These are phyloP conservation scores for Scotopteryx bipunctaria DNA, from an alignment of 2,888 invertebrate species.

Conservation along the genomic window DNA sequence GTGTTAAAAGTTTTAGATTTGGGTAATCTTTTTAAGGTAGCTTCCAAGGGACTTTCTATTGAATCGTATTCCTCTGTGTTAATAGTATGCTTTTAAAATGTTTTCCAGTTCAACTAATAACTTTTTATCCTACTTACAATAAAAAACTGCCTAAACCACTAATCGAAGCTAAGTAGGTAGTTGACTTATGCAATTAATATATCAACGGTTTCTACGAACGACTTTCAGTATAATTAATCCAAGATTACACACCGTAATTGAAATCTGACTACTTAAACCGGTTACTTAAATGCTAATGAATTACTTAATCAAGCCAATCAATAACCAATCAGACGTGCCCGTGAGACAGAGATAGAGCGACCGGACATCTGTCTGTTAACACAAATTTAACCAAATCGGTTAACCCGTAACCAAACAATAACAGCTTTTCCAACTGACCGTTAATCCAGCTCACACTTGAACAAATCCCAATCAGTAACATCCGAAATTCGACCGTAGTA, in stretches of 20 bases:
- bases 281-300: constrained; percentile 60
- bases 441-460: constrained; percentile 39
- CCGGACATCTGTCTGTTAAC: constrained; percentile 77
- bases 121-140: not conserved
- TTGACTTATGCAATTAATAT: constrained; percentile 8
- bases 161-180: not conserved
- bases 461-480: constrained; percentile 21
- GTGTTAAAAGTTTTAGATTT: constrained; percentile 34
- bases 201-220: not conserved
- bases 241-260: constrained; percentile 18
- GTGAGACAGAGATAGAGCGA: constrained; percentile 56
- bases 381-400: constrained; percentile 83
- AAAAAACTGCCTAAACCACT: not conserved
- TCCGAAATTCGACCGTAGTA: constrained; percentile 40
- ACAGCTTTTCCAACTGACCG: constrained; percentile 81
- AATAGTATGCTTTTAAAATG: too few relatives aligned
- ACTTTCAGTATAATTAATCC: constrained; percentile 10
- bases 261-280: constrained; percentile 40
- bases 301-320: constrained; percentile 70
- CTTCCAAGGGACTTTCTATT: not conserved
- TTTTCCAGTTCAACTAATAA: not conserved
- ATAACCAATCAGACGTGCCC: constrained; percentile 62
- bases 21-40: constrained; percentile 24
- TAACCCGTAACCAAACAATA: constrained; percentile 83
- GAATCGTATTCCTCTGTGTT: too few relatives aligned